Evolutionary conservation across 2,797 vertebrate species (phyloP).

Genomic region (Halcyon smyrnensis): DNA sequence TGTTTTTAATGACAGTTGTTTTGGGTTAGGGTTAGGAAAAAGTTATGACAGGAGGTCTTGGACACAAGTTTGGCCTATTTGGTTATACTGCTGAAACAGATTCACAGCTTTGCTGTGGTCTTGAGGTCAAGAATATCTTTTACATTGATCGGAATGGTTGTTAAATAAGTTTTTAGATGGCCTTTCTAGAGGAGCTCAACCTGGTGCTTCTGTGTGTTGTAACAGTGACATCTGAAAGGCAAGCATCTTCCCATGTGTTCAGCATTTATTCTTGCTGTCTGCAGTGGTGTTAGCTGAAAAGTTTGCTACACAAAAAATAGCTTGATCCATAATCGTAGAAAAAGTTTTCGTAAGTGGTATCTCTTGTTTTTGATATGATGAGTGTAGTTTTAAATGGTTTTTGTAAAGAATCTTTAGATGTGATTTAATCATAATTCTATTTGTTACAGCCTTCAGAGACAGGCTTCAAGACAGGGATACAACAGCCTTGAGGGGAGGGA

Average conservation of each 20-base stretch:
- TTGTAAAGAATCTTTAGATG: not conserved
- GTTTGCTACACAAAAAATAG: not conserved
- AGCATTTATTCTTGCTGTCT: not conserved
- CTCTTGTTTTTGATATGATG: not conserved
- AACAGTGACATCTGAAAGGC: not conserved
- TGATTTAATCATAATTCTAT: not conserved
- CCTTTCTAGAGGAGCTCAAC: not conserved
- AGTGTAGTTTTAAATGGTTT: not conserved
- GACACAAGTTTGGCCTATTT: not conserved
- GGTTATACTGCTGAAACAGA: not conserved
- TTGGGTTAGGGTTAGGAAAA: not conserved
- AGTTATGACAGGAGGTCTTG: not conserved
- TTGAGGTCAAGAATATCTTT: not conserved
- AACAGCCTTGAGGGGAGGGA: not conserved
- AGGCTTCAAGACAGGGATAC: not conserved
- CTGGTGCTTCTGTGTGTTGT: not conserved
- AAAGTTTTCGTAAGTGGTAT: not conserved
- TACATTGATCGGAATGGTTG: not conserved
- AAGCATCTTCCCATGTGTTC: not conserved
- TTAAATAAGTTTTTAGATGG: not conserved
- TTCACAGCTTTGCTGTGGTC: not conserved
- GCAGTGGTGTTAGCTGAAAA: not conserved
- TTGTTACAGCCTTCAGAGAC: slow-evolving; percentile 1
- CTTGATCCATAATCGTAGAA: not conserved
- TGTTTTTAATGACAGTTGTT: not conserved